A percentile compares a stretch with the other conserved stretches of the same genome.
These are phyloP conservation scores for Pyrocephalus nanus DNA, from an alignment of 2,797 vertebrate species.

Conservation along the genomic window DNA sequence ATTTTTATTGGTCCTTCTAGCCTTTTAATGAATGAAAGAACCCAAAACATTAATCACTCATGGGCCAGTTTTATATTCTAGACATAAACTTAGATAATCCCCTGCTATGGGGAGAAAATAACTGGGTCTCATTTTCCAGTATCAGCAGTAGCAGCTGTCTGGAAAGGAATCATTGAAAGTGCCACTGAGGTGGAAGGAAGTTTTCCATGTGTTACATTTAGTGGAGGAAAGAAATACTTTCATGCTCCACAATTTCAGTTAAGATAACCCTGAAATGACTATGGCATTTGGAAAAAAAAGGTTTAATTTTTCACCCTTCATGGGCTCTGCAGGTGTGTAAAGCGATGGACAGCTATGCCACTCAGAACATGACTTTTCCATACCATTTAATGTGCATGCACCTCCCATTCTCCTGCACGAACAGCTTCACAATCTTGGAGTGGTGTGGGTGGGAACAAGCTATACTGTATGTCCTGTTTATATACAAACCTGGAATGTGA, in stretches of 20 bases:
- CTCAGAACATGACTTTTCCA: neutral
- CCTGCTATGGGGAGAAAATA: neutral
- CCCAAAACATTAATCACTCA: neutral
- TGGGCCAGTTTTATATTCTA: neutral
- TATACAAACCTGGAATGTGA: neutral
- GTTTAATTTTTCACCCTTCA: neutral
- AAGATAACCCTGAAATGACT: neutral
- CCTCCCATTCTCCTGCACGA: neutral
- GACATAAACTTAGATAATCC: neutral
- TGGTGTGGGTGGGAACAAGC: neutral
- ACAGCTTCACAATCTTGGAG: neutral
- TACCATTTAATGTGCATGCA: neutral
- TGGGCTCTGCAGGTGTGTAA: neutral
- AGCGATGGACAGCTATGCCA: neutral
- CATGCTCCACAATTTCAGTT: neutral
- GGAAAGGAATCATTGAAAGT: neutral
- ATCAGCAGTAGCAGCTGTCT: neutral
- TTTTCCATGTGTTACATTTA: neutral
- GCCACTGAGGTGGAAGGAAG: neutral
- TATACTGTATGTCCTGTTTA: neutral
- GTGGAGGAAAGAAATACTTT: neutral
- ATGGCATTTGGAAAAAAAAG: neutral
- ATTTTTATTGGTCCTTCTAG: constrained; percentile 1
- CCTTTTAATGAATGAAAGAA: neutral
- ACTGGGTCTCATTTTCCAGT: neutral